Evolutionary conservation across 2,113 vertebrate species (phyloP).

Genomic region (Oreochromis niloticus): DNA sequence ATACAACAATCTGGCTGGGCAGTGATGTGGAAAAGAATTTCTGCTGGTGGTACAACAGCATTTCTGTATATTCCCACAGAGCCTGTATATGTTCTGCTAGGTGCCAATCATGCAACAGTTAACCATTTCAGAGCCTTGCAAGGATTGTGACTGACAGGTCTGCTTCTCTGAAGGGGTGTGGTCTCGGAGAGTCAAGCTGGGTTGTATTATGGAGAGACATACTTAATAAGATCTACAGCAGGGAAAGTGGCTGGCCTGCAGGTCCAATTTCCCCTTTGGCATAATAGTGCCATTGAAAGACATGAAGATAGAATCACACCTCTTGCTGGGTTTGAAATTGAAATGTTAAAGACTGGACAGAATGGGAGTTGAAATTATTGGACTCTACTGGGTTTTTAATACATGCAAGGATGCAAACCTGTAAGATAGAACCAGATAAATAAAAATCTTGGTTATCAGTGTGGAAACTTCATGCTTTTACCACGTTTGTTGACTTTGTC

Average conservation of each 20-base stretch:
- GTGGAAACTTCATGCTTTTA: not conserved
- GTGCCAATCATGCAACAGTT: slow-evolving; percentile 45
- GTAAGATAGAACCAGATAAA: not conserved
- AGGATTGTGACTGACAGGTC: slow-evolving; percentile 43
- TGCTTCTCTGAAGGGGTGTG: slow-evolving; percentile 39
- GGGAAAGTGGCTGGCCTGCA: slow-evolving; percentile 43
- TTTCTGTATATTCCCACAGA: slow-evolving; percentile 19
- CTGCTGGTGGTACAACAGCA: not conserved
- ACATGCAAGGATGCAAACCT: not conserved
- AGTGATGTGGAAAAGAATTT: slow-evolving; percentile 33
- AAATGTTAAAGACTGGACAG: slow-evolving; percentile 43
- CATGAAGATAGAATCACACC: slow-evolving; percentile 38
- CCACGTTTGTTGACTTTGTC: not conserved
- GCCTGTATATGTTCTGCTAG: not conserved
- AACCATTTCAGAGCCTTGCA: not conserved
- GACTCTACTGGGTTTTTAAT: not conserved
- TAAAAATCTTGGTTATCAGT: not conserved
- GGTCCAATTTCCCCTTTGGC: slow-evolving; percentile 50
- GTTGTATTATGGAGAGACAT: slow-evolving; percentile 32
- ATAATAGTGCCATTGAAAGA: slow-evolving; percentile 43
- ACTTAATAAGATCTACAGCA: slow-evolving; percentile 60
- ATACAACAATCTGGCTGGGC: slow-evolving; percentile 20
- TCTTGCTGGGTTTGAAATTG: slow-evolving; percentile 44
- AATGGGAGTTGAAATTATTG: slow-evolving; percentile 11
- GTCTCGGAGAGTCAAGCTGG: slow-evolving; percentile 41